phyloP scores from a whole-genome alignment of 2,113 vertebrate genomes.

The Dromiciops gliroides region DNA sequence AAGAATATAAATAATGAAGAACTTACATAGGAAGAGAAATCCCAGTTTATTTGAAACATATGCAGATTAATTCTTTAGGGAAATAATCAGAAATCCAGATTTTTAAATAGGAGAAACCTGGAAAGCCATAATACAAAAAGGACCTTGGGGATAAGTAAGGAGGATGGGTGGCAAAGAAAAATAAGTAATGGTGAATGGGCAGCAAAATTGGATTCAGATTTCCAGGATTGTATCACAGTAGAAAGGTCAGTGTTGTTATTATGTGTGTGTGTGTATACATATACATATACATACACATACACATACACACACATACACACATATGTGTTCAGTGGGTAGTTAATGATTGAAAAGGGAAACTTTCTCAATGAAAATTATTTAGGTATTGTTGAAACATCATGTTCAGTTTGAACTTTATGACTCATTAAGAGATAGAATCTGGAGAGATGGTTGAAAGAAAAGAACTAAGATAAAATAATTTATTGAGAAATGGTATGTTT shows the following conservation, averaged over 20 bases:
- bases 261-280: too few relatives aligned
- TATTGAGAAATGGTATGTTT: not conserved
- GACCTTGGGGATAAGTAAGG: slow-evolving; percentile 17
- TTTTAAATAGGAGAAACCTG: slow-evolving; percentile 52
- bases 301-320: too few relatives aligned
- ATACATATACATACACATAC: too few relatives aligned
- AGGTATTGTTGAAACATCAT: not conserved
- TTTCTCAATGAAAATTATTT: not conserved
- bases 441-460: slow-evolving; percentile 9
- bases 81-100: slow-evolving; percentile 64
- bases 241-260: slow-evolving; percentile 29
- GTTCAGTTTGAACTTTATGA: slow-evolving; percentile 6
- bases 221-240: not conserved
- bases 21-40: not conserved
- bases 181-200: not conserved
- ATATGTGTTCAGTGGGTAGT: slow-evolving; percentile 30
- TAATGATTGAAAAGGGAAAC: not conserved
- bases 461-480: not conserved
- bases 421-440: not conserved
- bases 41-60: slow-evolving; percentile 47
- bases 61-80: slow-evolving; percentile 65
- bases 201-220: slow-evolving; percentile 12
- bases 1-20: not conserved
- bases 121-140: slow-evolving; percentile 50
- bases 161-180: not conserved